These are phyloP conservation scores for Sinodicranocentrus sp. DNA, from an alignment of 2,888 invertebrate species.

Conservation along the genomic window DNA sequence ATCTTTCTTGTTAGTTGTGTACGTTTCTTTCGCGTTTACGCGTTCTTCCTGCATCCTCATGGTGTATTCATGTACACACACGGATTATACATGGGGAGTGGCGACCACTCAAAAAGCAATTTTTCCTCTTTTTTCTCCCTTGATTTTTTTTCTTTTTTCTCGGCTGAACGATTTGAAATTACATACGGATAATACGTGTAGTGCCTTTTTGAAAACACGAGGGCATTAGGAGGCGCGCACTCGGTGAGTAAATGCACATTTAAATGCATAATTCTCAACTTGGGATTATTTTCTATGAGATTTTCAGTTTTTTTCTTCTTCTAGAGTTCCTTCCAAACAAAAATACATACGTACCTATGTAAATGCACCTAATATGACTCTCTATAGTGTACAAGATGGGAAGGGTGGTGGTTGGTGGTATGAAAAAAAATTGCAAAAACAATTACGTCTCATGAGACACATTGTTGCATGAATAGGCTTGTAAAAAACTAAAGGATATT, in stretches of 20 bases:
- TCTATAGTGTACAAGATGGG: background rate
- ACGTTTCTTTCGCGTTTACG: background rate
- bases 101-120: conserved; percentile 58
- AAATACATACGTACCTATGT: background rate
- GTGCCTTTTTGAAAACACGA: no score
- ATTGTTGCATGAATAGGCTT: conserved; percentile 66
- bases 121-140: conserved; percentile 25
- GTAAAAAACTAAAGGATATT: conserved; percentile 14
- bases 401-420: background rate
- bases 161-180: conserved; percentile 29
- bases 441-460: conserved; percentile 76
- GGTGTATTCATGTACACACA: background rate
- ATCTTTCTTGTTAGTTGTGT: background rate
- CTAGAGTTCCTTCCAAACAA: background rate
- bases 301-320: conserved; percentile 40
- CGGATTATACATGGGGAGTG: background rate
- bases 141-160: conserved; percentile 12
- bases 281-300: conserved; percentile 58
- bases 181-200: background rate
- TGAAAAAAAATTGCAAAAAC: conserved; percentile 75
- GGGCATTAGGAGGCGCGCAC: no score
- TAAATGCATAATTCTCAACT: conserved; percentile 75
- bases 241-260: conserved; percentile 64
- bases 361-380: background rate
- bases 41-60: background rate